Conservation (phyloP, 2,888 invertebrate genomes). For the Pemphredon lugubris region DNA sequence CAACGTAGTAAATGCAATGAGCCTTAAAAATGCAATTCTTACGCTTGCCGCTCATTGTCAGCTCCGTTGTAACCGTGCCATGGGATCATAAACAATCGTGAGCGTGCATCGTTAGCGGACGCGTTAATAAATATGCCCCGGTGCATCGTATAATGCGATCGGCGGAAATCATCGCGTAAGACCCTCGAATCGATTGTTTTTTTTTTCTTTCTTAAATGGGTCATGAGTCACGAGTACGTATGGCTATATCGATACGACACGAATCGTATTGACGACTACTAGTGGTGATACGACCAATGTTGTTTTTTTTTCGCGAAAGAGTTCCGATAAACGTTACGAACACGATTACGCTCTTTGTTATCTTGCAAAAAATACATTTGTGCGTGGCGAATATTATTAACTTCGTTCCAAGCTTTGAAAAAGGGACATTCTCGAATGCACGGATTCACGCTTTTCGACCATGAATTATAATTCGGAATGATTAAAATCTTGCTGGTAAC, state of each 20-base stretch:
- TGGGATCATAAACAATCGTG: constrained; percentile 52
- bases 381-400: too few relatives aligned
- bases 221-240: constrained; percentile 1
- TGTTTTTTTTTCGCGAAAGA: too few relatives aligned
- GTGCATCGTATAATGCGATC: constrained; percentile 36
- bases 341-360: too few relatives aligned
- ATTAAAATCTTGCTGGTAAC: not conserved
- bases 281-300: too few relatives aligned
- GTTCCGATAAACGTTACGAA: too few relatives aligned
- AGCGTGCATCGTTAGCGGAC: constrained; percentile 53
- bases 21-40: constrained; percentile 31
- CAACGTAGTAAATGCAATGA: constrained; percentile 9
- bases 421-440: too few relatives aligned
- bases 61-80: constrained; percentile 44
- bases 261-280: not conserved
- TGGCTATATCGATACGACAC: not conserved
- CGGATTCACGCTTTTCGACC: too few relatives aligned
- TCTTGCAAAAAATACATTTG: not conserved
- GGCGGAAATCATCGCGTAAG: constrained; percentile 57
- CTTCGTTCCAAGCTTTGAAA: too few relatives aligned
- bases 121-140: constrained; percentile 60
- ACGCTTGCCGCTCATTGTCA: constrained; percentile 37
- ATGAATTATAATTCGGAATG: too few relatives aligned
- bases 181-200: constrained; percentile 30
- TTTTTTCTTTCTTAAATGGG: constrained; percentile 27